Evolutionary conservation across 1,140 invertebrate genomes (phyloP).

Genomic region (Antheraea mylitta): DNA sequence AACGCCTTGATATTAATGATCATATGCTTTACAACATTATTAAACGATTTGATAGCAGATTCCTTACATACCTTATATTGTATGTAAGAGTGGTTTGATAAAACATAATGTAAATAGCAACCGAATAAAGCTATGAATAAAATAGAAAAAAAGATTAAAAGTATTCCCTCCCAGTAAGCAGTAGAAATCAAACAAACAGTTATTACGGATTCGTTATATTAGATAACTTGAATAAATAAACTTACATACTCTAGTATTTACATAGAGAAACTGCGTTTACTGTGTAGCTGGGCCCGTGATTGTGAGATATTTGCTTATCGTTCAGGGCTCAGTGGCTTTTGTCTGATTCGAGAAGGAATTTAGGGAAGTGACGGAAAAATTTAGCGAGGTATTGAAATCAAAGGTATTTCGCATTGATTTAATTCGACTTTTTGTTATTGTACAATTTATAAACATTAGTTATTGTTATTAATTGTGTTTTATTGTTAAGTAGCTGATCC

Average conservation of each 20-base stretch:
- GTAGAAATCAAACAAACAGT: conserved; percentile 13
- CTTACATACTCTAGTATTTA: conserved; percentile 19
- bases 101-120: too few relatives aligned
- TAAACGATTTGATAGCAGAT: too few relatives aligned
- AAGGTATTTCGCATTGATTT: background rate
- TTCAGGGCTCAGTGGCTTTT: conserved; percentile 28
- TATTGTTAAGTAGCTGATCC: too few relatives aligned
- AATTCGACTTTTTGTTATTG: background rate
- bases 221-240: background rate
- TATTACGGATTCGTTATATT: conserved; percentile 22
- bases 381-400: background rate
- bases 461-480: too few relatives aligned
- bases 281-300: conserved; percentile 18
- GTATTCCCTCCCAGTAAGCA: background rate
- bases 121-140: too few relatives aligned
- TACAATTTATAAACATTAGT: too few relatives aligned
- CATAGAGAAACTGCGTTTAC: conserved; percentile 23
- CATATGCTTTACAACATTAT: too few relatives aligned
- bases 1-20: too few relatives aligned
- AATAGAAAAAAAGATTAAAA: background rate
- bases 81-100: too few relatives aligned
- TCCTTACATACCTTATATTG: too few relatives aligned
- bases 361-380: background rate
- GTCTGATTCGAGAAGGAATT: conserved; percentile 16
- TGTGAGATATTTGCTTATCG: conserved; percentile 27